Evolutionary conservation across 2,797 vertebrate species (phyloP), one percentile per base, ranked within the genome.

Genomic region (Sebastolobus altivelis): DNA sequence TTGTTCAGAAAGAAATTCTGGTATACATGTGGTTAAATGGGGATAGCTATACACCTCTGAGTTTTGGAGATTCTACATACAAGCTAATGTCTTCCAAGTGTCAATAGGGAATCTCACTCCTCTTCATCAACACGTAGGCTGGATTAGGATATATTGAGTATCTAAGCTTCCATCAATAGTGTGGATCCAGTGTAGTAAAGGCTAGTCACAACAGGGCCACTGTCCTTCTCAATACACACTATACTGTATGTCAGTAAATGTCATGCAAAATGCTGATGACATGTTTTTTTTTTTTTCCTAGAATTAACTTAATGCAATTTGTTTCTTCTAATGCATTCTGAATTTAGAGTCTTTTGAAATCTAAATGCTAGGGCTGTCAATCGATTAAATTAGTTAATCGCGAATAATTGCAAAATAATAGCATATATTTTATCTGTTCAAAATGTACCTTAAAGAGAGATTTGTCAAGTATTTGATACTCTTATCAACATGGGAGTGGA

Each of bases 61-160:
- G 31, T 40, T 82, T 69, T 86, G 87, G 80, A 88, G 25, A 35
- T 20, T 33, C 43, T 81, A 67, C 81, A 80, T 25, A 49, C 49
- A 75, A 62, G 67, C 49, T 22, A 11, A 25, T 65, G 43, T 77
- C 62, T 79, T 71, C 38, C 65, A 16, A 72, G 65, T 75, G 75
- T 78, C 65, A 80, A 62, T 71, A 40, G 72, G 25, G 80, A 87
- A 77, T 80, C 56, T 75, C 43, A 6, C 12, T 68, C 43, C 16
- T 78, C 75, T 88, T 81, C 75, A 79, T 87, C 75, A 71, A 77
- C 67, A 72, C 33, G 56, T 80, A 74, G n/a, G 54, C 22, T 25
- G 11, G 80, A 87, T 87, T 75, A 66, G 54, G 72, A 71, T 58
- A 74, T 40, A 75, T 61, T 52, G 61, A 86, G 73, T 4, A 7